These are phyloP conservation scores for Dendrolimus kikuchii DNA, from an alignment of 1,140 invertebrate genomes.

Conservation along the genomic window DNA sequence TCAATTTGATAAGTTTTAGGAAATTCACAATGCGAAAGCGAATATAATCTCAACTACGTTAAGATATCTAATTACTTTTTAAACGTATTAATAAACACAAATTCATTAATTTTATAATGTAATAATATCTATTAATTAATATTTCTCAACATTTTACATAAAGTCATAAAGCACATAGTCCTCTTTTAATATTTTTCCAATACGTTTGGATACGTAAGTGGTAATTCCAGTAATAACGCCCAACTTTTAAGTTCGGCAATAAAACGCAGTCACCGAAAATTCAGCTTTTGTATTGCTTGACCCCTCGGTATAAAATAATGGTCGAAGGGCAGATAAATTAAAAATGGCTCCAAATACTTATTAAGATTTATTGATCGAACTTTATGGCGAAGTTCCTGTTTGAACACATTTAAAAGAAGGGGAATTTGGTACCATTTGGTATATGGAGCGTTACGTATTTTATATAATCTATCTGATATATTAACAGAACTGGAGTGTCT, in stretches of 20 bases:
- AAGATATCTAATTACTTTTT: too few species aligned
- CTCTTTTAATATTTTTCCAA: not conserved
- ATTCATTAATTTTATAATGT: too few species aligned
- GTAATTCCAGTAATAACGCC: not conserved
- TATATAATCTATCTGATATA: too few species aligned
- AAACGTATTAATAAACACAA: too few species aligned
- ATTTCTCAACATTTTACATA: too few species aligned
- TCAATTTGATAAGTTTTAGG: too few species aligned
- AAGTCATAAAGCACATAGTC: too few species aligned
- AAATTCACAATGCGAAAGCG: too few species aligned
- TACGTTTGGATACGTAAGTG: not conserved
- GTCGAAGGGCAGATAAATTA: slow-evolving; percentile 63
- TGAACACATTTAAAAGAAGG: slow-evolving; percentile 12
- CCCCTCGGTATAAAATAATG: slow-evolving; percentile 61
- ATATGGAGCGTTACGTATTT: too few species aligned
- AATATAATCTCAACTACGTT: too few species aligned
- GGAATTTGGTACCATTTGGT: not conserved
- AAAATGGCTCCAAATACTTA: slow-evolving; percentile 65
- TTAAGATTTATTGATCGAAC: slow-evolving; percentile 30
- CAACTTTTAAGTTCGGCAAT: slow-evolving; percentile 42
- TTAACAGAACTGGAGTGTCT: slow-evolving; percentile 5
- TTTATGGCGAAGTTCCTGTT: slow-evolving; percentile 19
- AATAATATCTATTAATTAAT: too few species aligned
- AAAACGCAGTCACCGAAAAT: slow-evolving; percentile 50
- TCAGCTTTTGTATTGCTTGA: slow-evolving; percentile 42